Percentiles rank a stretch among this genome's conserved stretches.
These are phyloP conservation scores for Polyommatus iphigenia DNA, from an alignment of 2,888 invertebrate species.

Conservation along the genomic window DNA sequence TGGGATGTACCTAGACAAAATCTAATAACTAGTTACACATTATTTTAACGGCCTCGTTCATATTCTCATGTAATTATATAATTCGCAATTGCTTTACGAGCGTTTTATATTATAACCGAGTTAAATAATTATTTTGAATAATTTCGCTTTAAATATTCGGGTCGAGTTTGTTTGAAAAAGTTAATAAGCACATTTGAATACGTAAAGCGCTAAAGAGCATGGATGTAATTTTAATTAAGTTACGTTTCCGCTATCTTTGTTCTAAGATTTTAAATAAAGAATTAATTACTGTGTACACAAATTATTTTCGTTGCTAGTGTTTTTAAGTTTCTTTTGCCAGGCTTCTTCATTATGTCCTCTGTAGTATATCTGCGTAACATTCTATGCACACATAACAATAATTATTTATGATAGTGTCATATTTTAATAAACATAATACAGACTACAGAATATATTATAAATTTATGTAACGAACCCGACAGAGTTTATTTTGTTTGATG, in stretches of 20 bases:
- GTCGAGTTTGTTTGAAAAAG: constrained; percentile 7
- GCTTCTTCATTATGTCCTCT: too few species aligned
- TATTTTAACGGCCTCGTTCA: neutral
- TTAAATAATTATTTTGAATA: neutral
- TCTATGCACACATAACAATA: too few species aligned
- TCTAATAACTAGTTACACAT: neutral
- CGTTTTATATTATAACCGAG: neutral
- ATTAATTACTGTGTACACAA: neutral
- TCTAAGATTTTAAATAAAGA: neutral
- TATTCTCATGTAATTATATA: neutral
- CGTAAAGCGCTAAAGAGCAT: neutral
- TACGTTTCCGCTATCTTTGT: neutral
- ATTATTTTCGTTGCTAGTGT: neutral
- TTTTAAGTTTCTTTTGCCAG: too few species aligned
- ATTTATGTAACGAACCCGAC: too few species aligned
- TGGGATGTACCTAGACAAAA: neutral
- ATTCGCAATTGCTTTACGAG: neutral
- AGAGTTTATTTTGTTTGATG: too few species aligned
- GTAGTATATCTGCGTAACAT: too few species aligned
- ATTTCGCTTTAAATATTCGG: neutral
- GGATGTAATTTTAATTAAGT: neutral
- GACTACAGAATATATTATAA: too few species aligned
- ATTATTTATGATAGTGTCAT: too few species aligned
- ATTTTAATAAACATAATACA: too few species aligned
- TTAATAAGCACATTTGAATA: constrained; percentile 13